These are phyloP conservation scores for Podarcis muralis DNA, from an alignment of 2,113 vertebrate species.

Conservation along the genomic window DNA sequence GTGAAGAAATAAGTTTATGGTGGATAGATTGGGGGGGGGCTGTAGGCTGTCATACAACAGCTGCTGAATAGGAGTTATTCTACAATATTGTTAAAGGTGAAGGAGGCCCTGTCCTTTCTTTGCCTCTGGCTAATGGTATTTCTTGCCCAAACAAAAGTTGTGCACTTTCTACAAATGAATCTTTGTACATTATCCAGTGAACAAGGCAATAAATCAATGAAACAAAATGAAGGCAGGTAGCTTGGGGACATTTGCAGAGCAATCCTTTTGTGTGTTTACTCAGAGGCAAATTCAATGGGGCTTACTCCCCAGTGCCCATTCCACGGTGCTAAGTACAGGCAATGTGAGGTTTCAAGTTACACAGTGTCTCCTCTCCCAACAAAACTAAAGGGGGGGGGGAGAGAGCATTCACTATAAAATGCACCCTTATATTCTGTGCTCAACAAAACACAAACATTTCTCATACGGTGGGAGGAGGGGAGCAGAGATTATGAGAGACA, in stretches of 20 bases:
- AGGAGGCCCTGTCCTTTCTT: too few species aligned
- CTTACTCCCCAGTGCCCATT: not conserved
- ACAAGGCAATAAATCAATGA: too few species aligned
- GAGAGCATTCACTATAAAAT: not conserved
- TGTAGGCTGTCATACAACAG: too few species aligned
- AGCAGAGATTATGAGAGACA: not conserved
- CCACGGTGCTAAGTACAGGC: not conserved
- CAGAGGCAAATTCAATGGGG: not conserved
- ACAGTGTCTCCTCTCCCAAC: not conserved
- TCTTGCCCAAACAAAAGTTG: not conserved
- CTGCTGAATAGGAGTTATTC: too few species aligned
- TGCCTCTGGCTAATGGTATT: too few species aligned
- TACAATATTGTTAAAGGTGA: too few species aligned
- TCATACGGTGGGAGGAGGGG: too few species aligned
- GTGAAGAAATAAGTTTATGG: not conserved
- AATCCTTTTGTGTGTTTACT: not conserved
- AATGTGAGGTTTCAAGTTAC: not conserved
- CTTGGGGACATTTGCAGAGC: not conserved
- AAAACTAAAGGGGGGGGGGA: not conserved
- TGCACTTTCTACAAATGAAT: not conserved
- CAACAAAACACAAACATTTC: not conserved
- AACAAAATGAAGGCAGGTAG: not conserved
- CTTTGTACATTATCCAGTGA: too few species aligned
- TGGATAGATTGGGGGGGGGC: too few species aligned
- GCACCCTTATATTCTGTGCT: not conserved